Evolutionary conservation across 2,888 invertebrate genomes (phyloP).

Genomic region (Cyaniris semiargus): DNA sequence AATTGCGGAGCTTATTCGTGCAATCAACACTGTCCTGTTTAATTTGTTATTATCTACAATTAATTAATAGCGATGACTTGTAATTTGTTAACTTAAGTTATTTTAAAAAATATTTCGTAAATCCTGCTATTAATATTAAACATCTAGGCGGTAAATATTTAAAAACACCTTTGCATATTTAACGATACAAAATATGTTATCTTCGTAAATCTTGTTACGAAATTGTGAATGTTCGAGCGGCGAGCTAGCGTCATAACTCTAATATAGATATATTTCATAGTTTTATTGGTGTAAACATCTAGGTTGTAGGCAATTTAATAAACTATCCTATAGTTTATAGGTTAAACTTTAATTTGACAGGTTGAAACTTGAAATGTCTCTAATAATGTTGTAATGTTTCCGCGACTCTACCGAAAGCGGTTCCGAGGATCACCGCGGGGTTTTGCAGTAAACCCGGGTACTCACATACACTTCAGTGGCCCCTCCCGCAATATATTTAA

Average conservation of each 20-base stretch:
- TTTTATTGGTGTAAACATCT: background rate
- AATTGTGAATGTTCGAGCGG: conserved; percentile 16
- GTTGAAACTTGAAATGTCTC: background rate
- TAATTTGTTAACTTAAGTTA: background rate
- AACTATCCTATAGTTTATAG: background rate
- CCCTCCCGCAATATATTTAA: no score
- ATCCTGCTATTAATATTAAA: background rate
- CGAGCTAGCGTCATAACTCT: background rate
- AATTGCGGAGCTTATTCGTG: background rate
- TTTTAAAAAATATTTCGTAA: background rate
- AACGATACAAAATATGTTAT: conserved; percentile 4
- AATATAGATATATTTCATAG: conserved; percentile 1
- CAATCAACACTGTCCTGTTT: background rate
- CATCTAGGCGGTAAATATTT: background rate
- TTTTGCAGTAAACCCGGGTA: no score
- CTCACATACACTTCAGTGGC: no score
- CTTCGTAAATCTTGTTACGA: conserved; percentile 23
- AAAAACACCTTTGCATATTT: conserved; percentile 14
- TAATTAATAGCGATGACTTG: background rate
- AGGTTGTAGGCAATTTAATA: background rate
- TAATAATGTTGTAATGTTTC: no score
- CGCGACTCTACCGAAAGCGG: no score
- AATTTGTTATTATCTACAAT: background rate
- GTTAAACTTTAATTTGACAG: background rate
- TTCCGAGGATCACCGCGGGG: no score